Conservation (phyloP, 2,797 vertebrate species). For the Discoglossus pictus region DNA sequence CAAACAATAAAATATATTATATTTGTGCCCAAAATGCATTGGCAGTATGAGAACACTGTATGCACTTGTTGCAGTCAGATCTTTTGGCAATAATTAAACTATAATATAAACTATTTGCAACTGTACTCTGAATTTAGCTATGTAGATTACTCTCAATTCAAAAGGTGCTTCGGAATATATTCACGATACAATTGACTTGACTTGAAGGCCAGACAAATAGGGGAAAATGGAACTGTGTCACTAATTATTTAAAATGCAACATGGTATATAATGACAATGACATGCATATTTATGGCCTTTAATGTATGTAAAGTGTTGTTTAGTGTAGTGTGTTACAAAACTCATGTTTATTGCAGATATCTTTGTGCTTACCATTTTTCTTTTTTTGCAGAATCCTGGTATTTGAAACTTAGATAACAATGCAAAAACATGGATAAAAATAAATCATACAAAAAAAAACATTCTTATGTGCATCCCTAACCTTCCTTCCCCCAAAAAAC, state of each 20-base stretch:
- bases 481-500: too few species aligned
- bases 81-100: slow-evolving; percentile 13
- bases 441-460: too few species aligned
- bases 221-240: too few species aligned
- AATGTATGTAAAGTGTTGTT: slow-evolving; percentile 10
- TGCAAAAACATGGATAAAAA: too few species aligned
- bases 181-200: not conserved
- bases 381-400: too few species aligned
- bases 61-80: slow-evolving; percentile 25
- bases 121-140: slow-evolving; percentile 18
- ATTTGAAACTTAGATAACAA: too few species aligned
- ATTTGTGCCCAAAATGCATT: slow-evolving; percentile 41
- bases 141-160: slow-evolving; percentile 17
- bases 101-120: slow-evolving; percentile 26
- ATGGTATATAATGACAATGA: slow-evolving; percentile 38
- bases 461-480: too few species aligned
- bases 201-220: too few species aligned
- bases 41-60: slow-evolving; percentile 32
- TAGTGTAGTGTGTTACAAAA: too few species aligned
- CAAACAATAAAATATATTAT: slow-evolving; percentile 10
- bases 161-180: slow-evolving; percentile 20
- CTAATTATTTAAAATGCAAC: not conserved
- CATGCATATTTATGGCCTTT: slow-evolving; percentile 1
- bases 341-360: too few species aligned
- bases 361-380: too few species aligned